Conservation (phyloP, 2,888 invertebrate species). For the Drosophila meridiana region DNA sequence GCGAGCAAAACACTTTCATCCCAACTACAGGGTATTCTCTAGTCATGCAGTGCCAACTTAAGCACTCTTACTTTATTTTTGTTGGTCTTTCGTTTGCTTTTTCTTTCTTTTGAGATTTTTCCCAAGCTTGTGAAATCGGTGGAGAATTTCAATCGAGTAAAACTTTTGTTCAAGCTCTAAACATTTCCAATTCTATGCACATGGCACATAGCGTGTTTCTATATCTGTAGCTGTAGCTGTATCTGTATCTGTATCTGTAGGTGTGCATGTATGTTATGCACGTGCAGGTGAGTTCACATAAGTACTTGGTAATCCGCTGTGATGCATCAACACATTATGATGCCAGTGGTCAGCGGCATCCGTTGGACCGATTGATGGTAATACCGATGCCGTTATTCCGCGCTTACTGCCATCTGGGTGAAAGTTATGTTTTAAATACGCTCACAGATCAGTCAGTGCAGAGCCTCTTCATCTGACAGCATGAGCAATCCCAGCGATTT, state of each 20-base stretch:
- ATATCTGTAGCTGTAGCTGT: neutral
- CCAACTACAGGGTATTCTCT: neutral
- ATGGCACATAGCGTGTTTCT: neutral
- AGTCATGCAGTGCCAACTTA: neutral
- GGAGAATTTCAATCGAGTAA: conserved; percentile 46
- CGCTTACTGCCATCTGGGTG: conserved; percentile 57
- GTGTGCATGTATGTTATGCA: conserved; percentile 6
- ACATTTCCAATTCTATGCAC: conserved; percentile 51
- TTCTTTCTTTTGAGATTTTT: conserved; percentile 69
- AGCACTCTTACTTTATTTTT: conserved; percentile 24
- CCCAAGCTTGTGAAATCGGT: conserved; percentile 61
- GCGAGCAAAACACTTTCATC: neutral
- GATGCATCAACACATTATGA: conserved; percentile 29
- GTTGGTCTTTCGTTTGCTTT: conserved; percentile 48
- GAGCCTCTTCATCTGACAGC: conserved; percentile 5
- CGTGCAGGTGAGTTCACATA: conserved; percentile 45
- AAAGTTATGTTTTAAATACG: conserved; percentile 59
- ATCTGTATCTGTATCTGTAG: neutral
- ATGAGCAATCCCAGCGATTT: neutral
- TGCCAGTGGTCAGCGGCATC: conserved; percentile 48
- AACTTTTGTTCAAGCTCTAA: conserved; percentile 35
- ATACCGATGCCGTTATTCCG: conserved; percentile 54
- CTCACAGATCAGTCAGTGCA: conserved; percentile 17
- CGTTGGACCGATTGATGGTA: conserved; percentile 64
- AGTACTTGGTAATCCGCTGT: conserved; percentile 42